phyloP scores from a whole-genome alignment of 2,113 vertebrate genomes.

The Platichthys stellatus region DNA sequence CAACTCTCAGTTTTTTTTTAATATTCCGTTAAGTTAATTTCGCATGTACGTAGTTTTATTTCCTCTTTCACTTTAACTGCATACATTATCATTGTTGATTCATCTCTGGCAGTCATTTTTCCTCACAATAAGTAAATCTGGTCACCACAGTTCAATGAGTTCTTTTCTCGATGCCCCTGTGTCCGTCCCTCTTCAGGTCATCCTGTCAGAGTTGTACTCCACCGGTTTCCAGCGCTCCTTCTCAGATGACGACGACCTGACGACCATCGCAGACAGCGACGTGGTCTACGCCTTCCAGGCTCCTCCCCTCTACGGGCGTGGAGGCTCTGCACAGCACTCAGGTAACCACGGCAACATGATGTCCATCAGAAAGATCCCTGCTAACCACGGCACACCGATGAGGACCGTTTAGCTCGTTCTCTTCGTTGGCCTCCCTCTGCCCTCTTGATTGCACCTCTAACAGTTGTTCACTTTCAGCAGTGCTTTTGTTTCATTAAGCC shows the following conservation, averaged over 20 bases:
- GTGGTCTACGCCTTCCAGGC: slow-evolving; percentile 91
- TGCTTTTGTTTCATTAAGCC: slow-evolving; percentile 17
- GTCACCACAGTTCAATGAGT: neutral
- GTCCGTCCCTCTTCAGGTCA: slow-evolving; percentile 80
- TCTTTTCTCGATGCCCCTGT: neutral
- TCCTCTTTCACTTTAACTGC: too few species aligned
- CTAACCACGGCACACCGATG: neutral
- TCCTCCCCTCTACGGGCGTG: slow-evolving; percentile 70
- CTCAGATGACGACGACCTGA: slow-evolving; percentile 88
- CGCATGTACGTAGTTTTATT: too few species aligned
- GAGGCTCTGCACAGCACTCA: slow-evolving; percentile 71
- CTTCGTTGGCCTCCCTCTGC: neutral
- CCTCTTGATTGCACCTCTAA: slow-evolving; percentile 6
- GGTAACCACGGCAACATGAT: slow-evolving; percentile 77
- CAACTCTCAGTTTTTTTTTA: too few species aligned
- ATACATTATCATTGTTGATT: neutral
- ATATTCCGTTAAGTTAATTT: too few species aligned
- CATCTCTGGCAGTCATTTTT: neutral
- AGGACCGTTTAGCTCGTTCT: neutral
- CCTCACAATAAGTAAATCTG: neutral
- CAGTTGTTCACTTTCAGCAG: neutral
- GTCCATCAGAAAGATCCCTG: slow-evolving; percentile 13
- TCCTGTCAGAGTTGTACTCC: slow-evolving; percentile 89
- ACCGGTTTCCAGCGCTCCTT: slow-evolving; percentile 91
- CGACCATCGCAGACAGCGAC: slow-evolving; percentile 83